Evolutionary conservation across 2,113 vertebrate genomes (phyloP), one percentile per base, ranked within the genome.

Genomic region (Campylomormyrus numenius): DNA sequence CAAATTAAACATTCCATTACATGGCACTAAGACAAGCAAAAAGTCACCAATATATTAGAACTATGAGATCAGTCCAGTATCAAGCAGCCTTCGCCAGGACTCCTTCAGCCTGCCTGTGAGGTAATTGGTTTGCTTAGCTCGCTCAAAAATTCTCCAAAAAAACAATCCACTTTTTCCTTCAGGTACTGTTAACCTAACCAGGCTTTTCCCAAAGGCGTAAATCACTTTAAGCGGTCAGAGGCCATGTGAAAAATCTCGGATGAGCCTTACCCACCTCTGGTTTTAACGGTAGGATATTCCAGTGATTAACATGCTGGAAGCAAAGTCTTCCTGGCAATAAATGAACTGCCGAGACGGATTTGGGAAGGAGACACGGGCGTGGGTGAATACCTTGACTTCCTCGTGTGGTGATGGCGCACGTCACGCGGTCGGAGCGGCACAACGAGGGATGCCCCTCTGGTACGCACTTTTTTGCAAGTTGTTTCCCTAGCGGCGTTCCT

Each of bases 401-500:
- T 46, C 0, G 5, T 89, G 45, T 48, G 52, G 11, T 3, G 52
- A 21, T 17, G 85, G 48, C 85, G 45, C 50, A 58, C 88, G 35
- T 88, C 49, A 85, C 0, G 52, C 19, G 50, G 91, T n/a, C 52
- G 45, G 49, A 84, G n/a, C 50, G 15, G 88, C 6, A 56, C 49
- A 42, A 48, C n/a, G 83, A 91, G 92, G 92, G 88, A 91, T 92
- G 85, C 90, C 92, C 91, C 87, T 87, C 62, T 88, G 85, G 77
- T 17, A 5, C 15, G 27, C 13, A 1, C 9, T 77, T 87, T 88
- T 87, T 84, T 92, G 88, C 90, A 85, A 90, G 46, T 48, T 56
- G 9, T 90, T 90, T 92, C 90, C 91, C 90, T 49, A 89, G 92
- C 56, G 80, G 50, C 91, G 91, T 93, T 93, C 92, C 93, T 92